Evolutionary conservation across 2,797 vertebrate species (phyloP).

Genomic region (Sarcoramphus papa): DNA sequence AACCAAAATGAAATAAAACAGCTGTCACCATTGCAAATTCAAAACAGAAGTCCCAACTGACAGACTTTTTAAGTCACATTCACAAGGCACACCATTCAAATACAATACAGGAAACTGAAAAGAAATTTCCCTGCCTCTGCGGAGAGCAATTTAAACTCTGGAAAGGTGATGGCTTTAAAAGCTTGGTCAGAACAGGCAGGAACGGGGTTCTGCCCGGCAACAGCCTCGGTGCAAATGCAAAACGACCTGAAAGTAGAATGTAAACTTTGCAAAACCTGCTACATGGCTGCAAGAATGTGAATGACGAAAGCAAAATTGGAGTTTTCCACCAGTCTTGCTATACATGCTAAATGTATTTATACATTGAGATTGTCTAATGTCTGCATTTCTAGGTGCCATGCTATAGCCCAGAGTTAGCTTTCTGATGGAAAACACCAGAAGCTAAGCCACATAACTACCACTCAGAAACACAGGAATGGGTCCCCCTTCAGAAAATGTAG

Average conservation of each 20-base stretch:
- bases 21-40: rapidly evolving
- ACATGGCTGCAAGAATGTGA: rapidly evolving
- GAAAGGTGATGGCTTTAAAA: neutral
- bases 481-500: neutral
- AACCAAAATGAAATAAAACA: rapidly evolving
- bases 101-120: neutral
- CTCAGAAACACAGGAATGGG: neutral
- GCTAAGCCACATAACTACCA: rapidly evolving
- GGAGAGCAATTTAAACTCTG: rapidly evolving
- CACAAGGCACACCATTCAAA: rapidly evolving
- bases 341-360: rapidly evolving
- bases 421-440: neutral
- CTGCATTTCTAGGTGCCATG: neutral
- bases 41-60: neutral
- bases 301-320: rapidly evolving
- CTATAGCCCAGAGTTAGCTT: rapidly evolving
- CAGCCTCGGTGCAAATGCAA: rapidly evolving
- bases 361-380: rapidly evolving
- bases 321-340: neutral
- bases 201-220: neutral
- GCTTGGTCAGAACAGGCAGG: neutral
- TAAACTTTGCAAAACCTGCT: rapidly evolving
- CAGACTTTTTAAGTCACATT: too few relatives aligned
- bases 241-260: neutral
- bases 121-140: neutral